Evolutionary conservation across 2,888 invertebrate species (phyloP).

Genomic region (Ypsolopha sequella): DNA sequence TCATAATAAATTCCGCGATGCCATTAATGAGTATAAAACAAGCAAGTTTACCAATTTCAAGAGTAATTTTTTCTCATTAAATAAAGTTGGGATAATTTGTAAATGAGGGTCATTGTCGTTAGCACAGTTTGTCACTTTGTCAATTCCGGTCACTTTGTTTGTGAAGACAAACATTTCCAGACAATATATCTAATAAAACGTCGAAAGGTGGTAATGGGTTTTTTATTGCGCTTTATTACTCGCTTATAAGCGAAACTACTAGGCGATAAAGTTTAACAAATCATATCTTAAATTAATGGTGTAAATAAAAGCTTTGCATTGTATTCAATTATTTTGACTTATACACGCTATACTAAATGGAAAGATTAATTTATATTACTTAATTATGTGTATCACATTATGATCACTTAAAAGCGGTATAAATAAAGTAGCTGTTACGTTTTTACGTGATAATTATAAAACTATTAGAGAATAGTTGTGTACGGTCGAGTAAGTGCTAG

Average conservation of each 20-base stretch:
- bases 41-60: background rate
- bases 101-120: conserved; percentile 8
- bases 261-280: background rate
- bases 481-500: conserved; percentile 1
- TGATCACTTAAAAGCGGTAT: too few species aligned
- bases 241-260: background rate
- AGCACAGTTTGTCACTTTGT: conserved; percentile 5
- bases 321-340: too few species aligned
- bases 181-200: background rate
- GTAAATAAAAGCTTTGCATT: too few species aligned
- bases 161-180: background rate
- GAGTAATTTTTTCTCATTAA: background rate
- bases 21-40: background rate
- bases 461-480: background rate
- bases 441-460: background rate
- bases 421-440: too few species aligned
- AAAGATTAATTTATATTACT: background rate
- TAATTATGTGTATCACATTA: background rate
- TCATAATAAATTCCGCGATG: background rate
- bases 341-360: too few species aligned
- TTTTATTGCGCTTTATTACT: background rate
- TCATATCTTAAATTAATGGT: too few species aligned
- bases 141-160: background rate
- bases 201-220: background rate
- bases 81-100: background rate